These are phyloP conservation scores for Sula dactylatra DNA, from an alignment of 2,113 vertebrate genomes.

Conservation along the genomic window DNA sequence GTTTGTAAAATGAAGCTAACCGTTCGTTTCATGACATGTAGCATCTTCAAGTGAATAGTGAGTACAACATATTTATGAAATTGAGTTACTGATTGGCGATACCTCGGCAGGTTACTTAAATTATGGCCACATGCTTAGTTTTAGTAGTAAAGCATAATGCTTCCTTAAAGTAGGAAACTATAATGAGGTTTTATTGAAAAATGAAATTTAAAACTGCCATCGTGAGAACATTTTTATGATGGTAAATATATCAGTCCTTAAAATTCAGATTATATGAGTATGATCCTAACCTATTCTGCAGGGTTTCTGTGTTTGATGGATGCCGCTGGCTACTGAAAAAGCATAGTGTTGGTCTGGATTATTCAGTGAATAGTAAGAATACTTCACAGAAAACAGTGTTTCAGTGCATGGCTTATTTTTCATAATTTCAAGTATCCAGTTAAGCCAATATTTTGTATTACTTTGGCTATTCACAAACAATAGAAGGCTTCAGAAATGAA, in stretches of 20 bases:
- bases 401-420: not conserved
- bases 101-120: not conserved
- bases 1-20: constrained; percentile 10
- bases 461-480: constrained; percentile 14
- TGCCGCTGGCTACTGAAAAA: not conserved
- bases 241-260: not conserved
- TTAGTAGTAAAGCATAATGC: not conserved
- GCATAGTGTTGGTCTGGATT: not conserved
- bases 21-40: constrained; percentile 14
- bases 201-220: not conserved
- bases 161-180: not conserved
- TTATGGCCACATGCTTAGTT: not conserved
- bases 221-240: not conserved
- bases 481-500: constrained; percentile 48
- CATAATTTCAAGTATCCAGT: not conserved
- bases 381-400: not conserved
- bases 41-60: not conserved
- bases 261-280: not conserved
- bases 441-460: constrained; percentile 40
- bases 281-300: not conserved
- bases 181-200: not conserved
- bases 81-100: not conserved
- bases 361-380: not conserved
- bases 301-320: not conserved
- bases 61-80: not conserved